Evolutionary conservation across 2,797 vertebrate species (phyloP), one percentile per base, ranked within the genome.

Genomic region (Poeciliopsis infans): DNA sequence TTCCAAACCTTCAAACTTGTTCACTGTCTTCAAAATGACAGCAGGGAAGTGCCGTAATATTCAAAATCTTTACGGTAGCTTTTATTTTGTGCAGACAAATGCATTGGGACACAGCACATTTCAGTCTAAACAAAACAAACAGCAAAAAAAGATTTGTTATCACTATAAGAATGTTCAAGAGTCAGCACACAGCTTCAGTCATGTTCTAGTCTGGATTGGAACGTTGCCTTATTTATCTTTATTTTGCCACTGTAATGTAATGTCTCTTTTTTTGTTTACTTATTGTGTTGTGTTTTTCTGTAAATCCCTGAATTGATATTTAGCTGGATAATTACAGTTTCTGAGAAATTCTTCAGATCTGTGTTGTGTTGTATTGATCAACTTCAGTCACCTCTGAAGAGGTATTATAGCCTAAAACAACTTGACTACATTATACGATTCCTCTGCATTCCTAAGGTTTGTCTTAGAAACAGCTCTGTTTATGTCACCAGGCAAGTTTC

Each of bases 1-100:
- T 84, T n/a, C 45, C 46, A 82, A 74, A 41, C 41, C 59, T 64
- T 68, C 41, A 76, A 51, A 51, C 47, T 57, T 68, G 49, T 77
- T 64, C 20, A 15, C 69, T 71, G 12, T n/a, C 57, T 31, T 31
- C 13, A 61, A 33, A 61, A 33, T 33, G 31, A 61, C 15, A 31
- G 5, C 15, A 33, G 13, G 59, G 16, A 61, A 18, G 28, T 33
- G 57, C 16, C 31, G n/a, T n/a, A 57, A 57, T 57, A n/a, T 28
- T 12, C n/a, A 57, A 57, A 57, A 2, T 57, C 55, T n/a, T 57
- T 57, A 28, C 0, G 3, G 12, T n/a, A 57, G 55, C n/a, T 57
- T 57, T 57, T 57, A 57, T 57, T 57, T 57, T n/a, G 28, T 12
- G n/a, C 1, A 57, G 11, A 57, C n/a, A 57, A 57, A 57, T 57